Evolutionary conservation across 2,113 vertebrate species (phyloP), one percentile per base, ranked within the genome.

Genomic region (Hippocampus mohnikei): DNA sequence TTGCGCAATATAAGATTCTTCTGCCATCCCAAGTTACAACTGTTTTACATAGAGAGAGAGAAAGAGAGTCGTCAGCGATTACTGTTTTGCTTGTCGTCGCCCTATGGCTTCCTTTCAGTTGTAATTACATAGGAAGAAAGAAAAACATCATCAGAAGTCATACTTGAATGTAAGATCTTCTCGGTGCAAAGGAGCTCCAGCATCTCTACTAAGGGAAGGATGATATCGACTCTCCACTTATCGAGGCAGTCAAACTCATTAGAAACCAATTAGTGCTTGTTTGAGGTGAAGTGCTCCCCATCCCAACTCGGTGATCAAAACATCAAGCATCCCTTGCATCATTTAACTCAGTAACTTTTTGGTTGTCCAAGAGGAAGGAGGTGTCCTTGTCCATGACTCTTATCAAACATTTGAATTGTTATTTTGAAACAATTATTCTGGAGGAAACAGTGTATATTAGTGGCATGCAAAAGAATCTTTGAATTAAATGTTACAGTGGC

Each of bases 211-310:
- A 82, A 66, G 55, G 80, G 84, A 83, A 77, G 65, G 77, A 73
- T 53, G 25, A n/a, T 67, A 81, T 78, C 40, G 42, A 81, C 68
- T 72, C 41, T 75, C 75, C 55, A 74, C 77, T 77, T 75, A 62
- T 77, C 60, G 55, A 74, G 52, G 73, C 78, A 75, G 74, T 74
- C 70, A n/a, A 78, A 74, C 88, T 88, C 81, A 88, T 88, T 89
- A 87, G 85, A 92, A 85, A 66, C 63, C 73, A 88, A 89, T 91
- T 88, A 91, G 80, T 66, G 75, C 78, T 84, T 76, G 69, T 86
- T 80, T 77, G 72, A 80, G 74, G 70, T 33, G 11, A 74, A 46
- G 52, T 33, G 33, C 68, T 75, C 67, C 40, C 44, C 63, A 77
- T 71, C 64, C 67, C 79, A 76, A 69, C 62, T 37, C n/a, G 67